Conservation (phyloP, 2,113 vertebrate species). For the crab-eating macaque (Macaca fascicularis) region T2T-MFA8v1.1 NC_088391.1:104351001-104351500, state of each 20-base stretch:
- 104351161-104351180: not conserved
- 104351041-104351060: not conserved
- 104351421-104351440: not conserved
- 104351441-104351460: not conserved
- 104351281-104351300: not conserved
- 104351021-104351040: not conserved
- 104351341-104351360: not conserved
- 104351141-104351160: not conserved
- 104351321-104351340: not conserved
- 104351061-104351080: not conserved
- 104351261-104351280: not conserved
- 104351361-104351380: not conserved
- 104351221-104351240: not conserved
- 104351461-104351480: not conserved
- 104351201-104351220: not conserved
- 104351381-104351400: not conserved
- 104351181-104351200: not conserved
- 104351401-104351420: not conserved
- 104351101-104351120: not conserved
- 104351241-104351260: not conserved
- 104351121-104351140: not conserved
- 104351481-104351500: not conserved
- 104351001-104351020: not conserved
- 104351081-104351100: not conserved
- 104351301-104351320: not conserved